Percentiles rank a stretch among this genome's conserved stretches.
Evolutionary conservation across 2,888 invertebrate species (phyloP).

Genomic region (Panorpa germanica): DNA sequence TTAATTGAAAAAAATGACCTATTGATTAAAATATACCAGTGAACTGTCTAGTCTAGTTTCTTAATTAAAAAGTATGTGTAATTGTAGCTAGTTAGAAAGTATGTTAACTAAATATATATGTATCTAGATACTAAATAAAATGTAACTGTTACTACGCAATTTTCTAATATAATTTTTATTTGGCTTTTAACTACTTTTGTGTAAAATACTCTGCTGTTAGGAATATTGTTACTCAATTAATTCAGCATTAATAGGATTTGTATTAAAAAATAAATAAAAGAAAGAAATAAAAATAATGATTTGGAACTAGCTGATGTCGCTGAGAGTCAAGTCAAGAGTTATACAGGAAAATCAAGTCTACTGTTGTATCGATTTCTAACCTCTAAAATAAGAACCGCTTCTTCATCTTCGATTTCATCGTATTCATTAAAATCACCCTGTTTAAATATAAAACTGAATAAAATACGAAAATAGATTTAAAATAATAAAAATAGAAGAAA

Average conservation of each 20-base stretch:
- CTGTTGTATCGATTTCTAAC: too few species aligned
- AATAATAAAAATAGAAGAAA: constrained; percentile 9
- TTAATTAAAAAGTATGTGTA: constrained; percentile 6
- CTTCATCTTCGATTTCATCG: constrained; percentile 21
- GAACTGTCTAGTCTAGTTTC: not conserved
- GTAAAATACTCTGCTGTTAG: too few species aligned
- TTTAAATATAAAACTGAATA: constrained; percentile 1
- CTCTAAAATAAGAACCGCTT: constrained; percentile 25
- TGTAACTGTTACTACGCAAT: constrained; percentile 4
- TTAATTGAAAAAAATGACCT: constrained; percentile 11
- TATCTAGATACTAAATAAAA: too few species aligned
- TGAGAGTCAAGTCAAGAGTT: too few species aligned
- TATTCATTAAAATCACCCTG: constrained; percentile 18
- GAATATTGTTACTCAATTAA: too few species aligned
- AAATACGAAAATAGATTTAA: not conserved
- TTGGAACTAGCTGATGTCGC: too few species aligned
- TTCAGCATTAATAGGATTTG: too few species aligned
- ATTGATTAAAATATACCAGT: constrained; percentile 3
- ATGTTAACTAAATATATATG: not conserved
- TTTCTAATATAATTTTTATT: too few species aligned
- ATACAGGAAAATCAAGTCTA: too few species aligned
- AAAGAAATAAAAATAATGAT: too few species aligned
- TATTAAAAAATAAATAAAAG: too few species aligned
- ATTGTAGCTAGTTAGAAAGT: constrained; percentile 4
- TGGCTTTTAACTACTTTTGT: too few species aligned